Evolutionary conservation across 2,888 invertebrate genomes (phyloP).

Genomic region (Papilio gigon): DNA sequence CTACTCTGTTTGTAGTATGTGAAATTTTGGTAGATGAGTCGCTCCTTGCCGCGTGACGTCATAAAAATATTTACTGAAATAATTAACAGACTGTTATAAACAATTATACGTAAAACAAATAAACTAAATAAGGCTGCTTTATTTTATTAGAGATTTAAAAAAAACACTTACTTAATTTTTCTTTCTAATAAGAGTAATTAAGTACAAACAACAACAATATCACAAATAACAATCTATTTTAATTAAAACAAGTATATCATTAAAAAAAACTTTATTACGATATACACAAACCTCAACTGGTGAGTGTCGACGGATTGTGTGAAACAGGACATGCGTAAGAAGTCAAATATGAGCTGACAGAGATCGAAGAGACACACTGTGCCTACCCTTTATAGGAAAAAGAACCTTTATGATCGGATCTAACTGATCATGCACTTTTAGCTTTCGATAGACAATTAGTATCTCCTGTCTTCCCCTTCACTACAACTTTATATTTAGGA

Average conservation of each 20-base stretch:
- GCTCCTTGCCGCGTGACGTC: slow-evolving; percentile 74
- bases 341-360: no score
- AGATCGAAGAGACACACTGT: no score
- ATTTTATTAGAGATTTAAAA: not conserved
- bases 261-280: not conserved
- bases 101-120: not conserved
- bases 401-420: no score
- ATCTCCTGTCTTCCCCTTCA: slow-evolving; percentile 18
- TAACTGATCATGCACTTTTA: not conserved
- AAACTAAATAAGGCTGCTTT: not conserved
- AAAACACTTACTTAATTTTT: slow-evolving; percentile 16
- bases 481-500: slow-evolving; percentile 38
- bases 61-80: slow-evolving; percentile 80
- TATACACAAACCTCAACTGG: not conserved
- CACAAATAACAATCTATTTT: not conserved
- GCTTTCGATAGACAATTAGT: slow-evolving; percentile 1
- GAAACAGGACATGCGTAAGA: no score
- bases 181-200: slow-evolving; percentile 5
- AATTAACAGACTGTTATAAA: slow-evolving; percentile 27
- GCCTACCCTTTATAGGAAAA: no score
- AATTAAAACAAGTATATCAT: not conserved
- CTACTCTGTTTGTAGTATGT: slow-evolving; percentile 77
- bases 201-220: not conserved
- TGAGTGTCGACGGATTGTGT: no score
- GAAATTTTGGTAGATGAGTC: slow-evolving; percentile 69